These are phyloP conservation scores for Nephrotoma flavescens DNA, from an alignment of 2,888 invertebrate genomes.

Conservation along the genomic window DNA sequence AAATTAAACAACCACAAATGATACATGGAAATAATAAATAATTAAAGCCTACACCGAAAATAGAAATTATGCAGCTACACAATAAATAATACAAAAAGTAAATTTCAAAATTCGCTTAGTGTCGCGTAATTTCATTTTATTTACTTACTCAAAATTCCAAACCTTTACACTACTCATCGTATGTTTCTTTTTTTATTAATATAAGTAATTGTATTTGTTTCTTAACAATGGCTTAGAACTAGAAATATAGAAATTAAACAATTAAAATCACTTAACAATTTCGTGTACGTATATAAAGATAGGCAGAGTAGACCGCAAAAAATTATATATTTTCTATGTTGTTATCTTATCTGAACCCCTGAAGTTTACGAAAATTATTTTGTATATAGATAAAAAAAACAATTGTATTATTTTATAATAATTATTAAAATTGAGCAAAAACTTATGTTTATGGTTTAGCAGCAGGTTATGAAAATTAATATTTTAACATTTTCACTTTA, in stretches of 20 bases:
- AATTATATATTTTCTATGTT: not conserved
- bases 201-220: not conserved
- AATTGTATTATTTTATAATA: not conserved
- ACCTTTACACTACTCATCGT: not conserved
- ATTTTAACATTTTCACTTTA: not conserved
- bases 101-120: too few relatives aligned
- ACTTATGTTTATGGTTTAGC: too few relatives aligned
- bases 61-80: not conserved
- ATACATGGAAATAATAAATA: not conserved
- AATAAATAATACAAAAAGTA: too few relatives aligned
- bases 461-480: not conserved
- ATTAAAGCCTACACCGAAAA: not conserved
- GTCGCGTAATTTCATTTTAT: not conserved
- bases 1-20: not conserved
- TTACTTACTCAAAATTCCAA: not conserved
- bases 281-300: not conserved
- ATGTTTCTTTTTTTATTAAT: not conserved
- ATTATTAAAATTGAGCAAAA: not conserved
- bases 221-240: not conserved
- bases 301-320: not conserved
- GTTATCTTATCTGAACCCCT: not conserved
- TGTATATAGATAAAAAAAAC: not conserved
- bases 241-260: not conserved
- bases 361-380: not conserved
- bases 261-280: not conserved